Base-by-base conservation (phyloP, 2,113 vertebrate species). In the Actenoides hombroni region DNA sequence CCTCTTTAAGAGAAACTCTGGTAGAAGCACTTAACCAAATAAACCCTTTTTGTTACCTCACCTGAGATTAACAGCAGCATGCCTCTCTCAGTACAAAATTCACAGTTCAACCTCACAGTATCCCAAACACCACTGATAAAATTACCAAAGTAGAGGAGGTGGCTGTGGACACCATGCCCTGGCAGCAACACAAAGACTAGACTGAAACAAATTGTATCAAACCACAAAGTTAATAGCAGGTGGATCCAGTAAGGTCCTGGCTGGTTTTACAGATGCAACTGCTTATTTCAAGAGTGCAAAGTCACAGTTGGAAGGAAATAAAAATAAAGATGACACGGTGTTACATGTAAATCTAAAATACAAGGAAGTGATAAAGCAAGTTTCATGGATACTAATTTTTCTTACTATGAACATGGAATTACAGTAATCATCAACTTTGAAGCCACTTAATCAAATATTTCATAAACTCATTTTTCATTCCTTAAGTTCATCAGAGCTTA, bases 381-480 rank as follows among this genome's bases (percentile, higher is more conserved):
- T 75, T 70, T 56, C 24, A 48, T 21, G 11, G 33, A 44, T 37
- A 28, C 7, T 28, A 20, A 49, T 53, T 91, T 61, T 15, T 48
- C 40, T 73, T 59, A 51, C 13, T 77, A 59, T 40, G 48, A 84
- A 77, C 87, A 92, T 5, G 37, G 56, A 97, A 83, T 44, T 51
- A 46, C 2, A 87, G 21, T 46, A 70, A 90, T 78, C 14, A 53
- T 33, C 35, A 71, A 16, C 44, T 49, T 64, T 78, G 13, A 89
- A 93, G n/a, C 57, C 33, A 79, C 15, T 88, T 61, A 63, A 64
- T 63, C 59, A 74, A 82, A 65, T 75, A 88, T 44, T 85, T 48
- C 11, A 8, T 42, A 91, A 75, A 78, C 18, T 88, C 53, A 54
- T 83, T 94, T 96, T 95, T 95, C 73, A 78, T 83, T 90, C 42